Evolutionary conservation across 1,140 invertebrate species (phyloP).

Genomic region (Pseudomyrmex gracilis): DNA sequence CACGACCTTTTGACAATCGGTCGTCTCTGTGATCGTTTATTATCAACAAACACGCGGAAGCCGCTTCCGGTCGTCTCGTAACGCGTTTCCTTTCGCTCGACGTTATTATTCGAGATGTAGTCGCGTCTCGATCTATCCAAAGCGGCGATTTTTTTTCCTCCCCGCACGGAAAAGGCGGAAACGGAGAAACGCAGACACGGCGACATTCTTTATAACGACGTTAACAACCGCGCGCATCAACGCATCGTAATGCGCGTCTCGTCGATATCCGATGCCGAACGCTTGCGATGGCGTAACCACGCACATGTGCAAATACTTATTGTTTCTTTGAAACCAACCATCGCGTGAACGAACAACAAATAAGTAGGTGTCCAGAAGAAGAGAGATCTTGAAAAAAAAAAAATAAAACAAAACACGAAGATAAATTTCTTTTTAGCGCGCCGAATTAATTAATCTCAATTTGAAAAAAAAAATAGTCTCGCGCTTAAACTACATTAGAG

Average conservation of each 20-base stretch:
- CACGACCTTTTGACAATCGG: conserved; percentile 45
- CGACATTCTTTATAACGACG: too few relatives aligned
- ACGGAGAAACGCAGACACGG: too few relatives aligned
- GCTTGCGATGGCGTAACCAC: conserved; percentile 46
- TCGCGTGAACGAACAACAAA: conserved; percentile 2
- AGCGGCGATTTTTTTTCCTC: too few relatives aligned
- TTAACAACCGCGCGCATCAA: too few relatives aligned
- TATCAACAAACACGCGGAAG: conserved; percentile 76
- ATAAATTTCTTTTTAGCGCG: background rate
- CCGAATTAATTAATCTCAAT: conserved; percentile 22
- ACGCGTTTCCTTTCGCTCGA: conserved; percentile 75
- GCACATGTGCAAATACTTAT: conserved; percentile 36
- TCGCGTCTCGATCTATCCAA: too few relatives aligned
- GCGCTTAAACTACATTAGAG: too few relatives aligned
- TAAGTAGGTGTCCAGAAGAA: background rate
- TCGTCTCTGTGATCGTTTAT: conserved; percentile 57
- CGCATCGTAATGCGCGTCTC: background rate
- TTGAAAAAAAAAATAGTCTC: too few relatives aligned
- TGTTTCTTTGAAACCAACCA: conserved; percentile 25
- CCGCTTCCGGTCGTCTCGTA: conserved; percentile 75
- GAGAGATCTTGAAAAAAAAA: background rate
- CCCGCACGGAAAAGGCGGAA: too few relatives aligned
- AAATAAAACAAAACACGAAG: conserved; percentile 23
- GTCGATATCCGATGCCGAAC: conserved; percentile 25
- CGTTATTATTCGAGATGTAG: conserved; percentile 69